Evolutionary conservation across 2,888 invertebrate species (phyloP), one percentile per base, ranked within the genome.

Genomic region (Heliconius erato): DNA sequence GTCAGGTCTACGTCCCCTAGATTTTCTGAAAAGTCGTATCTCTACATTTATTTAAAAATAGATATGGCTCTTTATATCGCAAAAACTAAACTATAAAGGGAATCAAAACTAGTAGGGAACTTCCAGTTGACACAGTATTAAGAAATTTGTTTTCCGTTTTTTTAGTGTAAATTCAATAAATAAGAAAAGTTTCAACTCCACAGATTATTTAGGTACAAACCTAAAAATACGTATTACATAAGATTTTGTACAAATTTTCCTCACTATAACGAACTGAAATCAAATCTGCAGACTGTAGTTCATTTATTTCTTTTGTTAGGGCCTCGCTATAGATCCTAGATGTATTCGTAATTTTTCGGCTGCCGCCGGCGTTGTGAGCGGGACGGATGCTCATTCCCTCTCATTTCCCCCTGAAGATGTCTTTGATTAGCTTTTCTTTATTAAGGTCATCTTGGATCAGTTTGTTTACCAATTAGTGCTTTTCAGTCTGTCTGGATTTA

Each of bases 381-480:
- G 82, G 69, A 63, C 67, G 77, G 79, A 78, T 28, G 69, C 49
- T n/a, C 23, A 44, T 77, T 72, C 82, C 83, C 80, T 84, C 83
- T 85, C 84, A 84, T 85, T 87, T 87, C 85, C 86, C 81, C 71
- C 71, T 76, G 79, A 80, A 76, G 69, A 76, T 68, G 35, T 72
- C 79, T 44, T 74, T 79, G 80, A 83, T 82, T 81, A 83, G 83
- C 82, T 82, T 68, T 81, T 74, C 49, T 65, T 74, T 68, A n/a
- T n/a, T 68, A 72, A 78, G 59, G 35, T 40, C 72, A 19, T 49
- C 19, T 49, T 32, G 54, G 35, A 59, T 54, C 49, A 49, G 77
- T 54, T 69, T 79, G n/a, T 44, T 44, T 14, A 71, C n/a, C 44
- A 44, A 71, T 71, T 71, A 71, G n/a, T 71, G 40, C 3, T 40